phyloP scores from a whole-genome alignment of 2,888 invertebrate species.

The Tortricodes alternella region DNA sequence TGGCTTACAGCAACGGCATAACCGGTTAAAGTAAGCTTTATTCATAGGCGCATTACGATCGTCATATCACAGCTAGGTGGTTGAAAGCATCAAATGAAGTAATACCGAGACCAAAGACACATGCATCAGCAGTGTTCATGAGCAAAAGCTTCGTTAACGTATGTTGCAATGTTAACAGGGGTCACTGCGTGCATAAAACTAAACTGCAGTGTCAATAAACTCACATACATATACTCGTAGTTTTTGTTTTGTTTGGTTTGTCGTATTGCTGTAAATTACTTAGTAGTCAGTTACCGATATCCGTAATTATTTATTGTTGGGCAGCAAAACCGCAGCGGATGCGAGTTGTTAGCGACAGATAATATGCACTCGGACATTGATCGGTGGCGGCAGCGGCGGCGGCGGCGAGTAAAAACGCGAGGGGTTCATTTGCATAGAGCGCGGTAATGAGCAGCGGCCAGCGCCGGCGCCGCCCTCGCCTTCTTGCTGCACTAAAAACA shows the following conservation, averaged over 20 bases:
- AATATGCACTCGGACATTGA: conserved; percentile 71
- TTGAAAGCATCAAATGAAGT: not conserved
- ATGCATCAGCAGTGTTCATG: not conserved
- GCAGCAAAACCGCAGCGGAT: conserved; percentile 70
- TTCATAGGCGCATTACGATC: conserved; percentile 34
- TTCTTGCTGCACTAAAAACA: conserved; percentile 47
- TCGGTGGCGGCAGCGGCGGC: conserved; percentile 63
- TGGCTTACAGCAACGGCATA: conserved; percentile 43
- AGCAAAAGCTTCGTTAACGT: not conserved
- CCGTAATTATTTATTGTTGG: conserved; percentile 78
- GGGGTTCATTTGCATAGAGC: conserved; percentile 77
- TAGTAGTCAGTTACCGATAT: conserved; percentile 65
- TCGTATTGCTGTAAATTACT: conserved; percentile 56
- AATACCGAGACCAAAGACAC: not conserved
- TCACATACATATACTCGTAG: conserved; percentile 35
- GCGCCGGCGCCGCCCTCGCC: conserved; percentile 44
- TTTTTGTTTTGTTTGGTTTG: conserved; percentile 49
- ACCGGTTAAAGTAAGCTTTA: conserved; percentile 46
- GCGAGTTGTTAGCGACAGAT: conserved; percentile 75
- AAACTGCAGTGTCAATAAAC: conserved; percentile 16
- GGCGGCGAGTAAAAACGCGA: conserved; percentile 70
- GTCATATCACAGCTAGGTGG: too few relatives aligned
- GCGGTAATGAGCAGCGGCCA: conserved; percentile 64
- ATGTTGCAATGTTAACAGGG: not conserved
- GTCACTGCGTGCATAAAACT: not conserved